Evolutionary conservation across 2,888 invertebrate genomes (phyloP).

Genomic region (Ariolimax columbianus): DNA sequence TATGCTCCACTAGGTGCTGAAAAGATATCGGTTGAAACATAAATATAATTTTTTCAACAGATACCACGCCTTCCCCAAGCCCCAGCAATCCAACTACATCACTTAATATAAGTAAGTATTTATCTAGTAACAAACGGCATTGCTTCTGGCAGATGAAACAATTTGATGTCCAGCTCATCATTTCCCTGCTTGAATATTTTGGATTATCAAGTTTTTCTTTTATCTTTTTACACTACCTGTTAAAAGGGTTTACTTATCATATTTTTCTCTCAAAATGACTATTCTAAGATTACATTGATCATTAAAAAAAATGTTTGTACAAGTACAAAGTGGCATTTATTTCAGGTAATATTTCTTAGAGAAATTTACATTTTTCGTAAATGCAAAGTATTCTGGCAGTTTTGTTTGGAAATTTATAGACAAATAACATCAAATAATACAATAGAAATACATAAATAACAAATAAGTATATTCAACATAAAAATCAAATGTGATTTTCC

Average conservation of each 20-base stretch:
- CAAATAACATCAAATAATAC: too few species aligned
- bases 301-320: neutral
- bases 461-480: too few species aligned
- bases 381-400: too few species aligned
- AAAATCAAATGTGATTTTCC: too few species aligned
- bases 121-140: neutral
- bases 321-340: too few species aligned
- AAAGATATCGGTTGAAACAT: too few species aligned
- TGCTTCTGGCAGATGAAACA: neutral
- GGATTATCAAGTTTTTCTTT: neutral
- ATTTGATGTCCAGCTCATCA: neutral
- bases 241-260: neutral
- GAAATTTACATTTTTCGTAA: too few species aligned
- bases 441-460: too few species aligned
- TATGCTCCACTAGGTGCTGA: too few species aligned
- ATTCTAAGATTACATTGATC: neutral
- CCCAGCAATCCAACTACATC: neutral
- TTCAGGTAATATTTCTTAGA: neutral
- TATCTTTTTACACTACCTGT: neutral
- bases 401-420: too few species aligned
- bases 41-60: conserved; percentile 8
- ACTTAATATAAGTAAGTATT: conserved; percentile 7
- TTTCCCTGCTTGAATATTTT: neutral
- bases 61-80: neutral
- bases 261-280: neutral